Evolutionary conservation across 2,797 vertebrate species (phyloP), one percentile per base, ranked within the genome.

Genomic region (Amphiprion clarkii): DNA sequence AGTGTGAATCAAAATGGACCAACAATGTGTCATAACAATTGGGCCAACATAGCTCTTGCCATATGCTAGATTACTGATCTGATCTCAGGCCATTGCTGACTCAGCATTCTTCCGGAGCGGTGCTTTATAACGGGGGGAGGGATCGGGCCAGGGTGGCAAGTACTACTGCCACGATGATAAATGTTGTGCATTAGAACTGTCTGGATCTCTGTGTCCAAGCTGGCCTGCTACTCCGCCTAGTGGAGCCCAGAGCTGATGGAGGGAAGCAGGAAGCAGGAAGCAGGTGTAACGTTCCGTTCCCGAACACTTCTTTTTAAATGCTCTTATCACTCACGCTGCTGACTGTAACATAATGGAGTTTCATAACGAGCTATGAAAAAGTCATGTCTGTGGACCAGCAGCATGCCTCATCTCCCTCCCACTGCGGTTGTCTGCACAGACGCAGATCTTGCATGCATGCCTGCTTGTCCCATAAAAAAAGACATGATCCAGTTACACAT

Each of bases 91-190:
- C 23, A 1, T 33, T 85, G 78, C 88, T 91, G 90, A 88, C 81
- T 93, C 90, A 88, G 87, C 87, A 3, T 66, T 91, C 74, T 71
- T 67, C 58, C 1, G 7, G 8, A 64, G 56, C 61, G 60, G 36
- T 73, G 82, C 52, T 83, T 88, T 87, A 86, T 84, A 84, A 83
- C 69, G 42, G 61, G 17, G 58, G 79, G 62, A 65, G 68, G 11
- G 77, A 81, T 69, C 33, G 16, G 81, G 69, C 71, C 71, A 60
- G 67, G 60, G 78, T 80, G 71, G 76, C 66, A 67, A 84, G 76
- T 69, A 42, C 75, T 62, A 12, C 83, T 86, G 88, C 83, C 87
- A 87, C 13, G 7, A 74, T 92, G 90, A 94, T 89, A 81, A 89
- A 93, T 93, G 86, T 65, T 70, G 71, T 70, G 74, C 69, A 89